Conservation (phyloP, 1,140 invertebrate species). For the Drosophila ficusphila region DNA sequence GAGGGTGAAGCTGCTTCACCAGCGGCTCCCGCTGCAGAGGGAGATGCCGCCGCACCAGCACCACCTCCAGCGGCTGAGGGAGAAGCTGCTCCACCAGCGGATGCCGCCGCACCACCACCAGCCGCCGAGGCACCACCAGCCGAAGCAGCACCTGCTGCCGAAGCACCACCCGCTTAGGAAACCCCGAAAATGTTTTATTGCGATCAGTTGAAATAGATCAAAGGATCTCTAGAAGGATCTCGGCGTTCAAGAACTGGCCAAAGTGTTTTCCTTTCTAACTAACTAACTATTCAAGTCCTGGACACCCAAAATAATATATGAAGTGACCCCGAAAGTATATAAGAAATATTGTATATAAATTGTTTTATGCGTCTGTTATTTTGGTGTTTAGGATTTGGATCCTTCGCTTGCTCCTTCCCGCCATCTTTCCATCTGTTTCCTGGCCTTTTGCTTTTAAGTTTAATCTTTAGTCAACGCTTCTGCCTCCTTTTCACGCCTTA, state of each 20-base stretch:
- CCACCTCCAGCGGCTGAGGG: constrained; percentile 71
- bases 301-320: not conserved
- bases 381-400: constrained; percentile 4
- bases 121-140: constrained; percentile 10
- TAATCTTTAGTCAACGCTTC: constrained; percentile 55
- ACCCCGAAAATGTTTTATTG: constrained; percentile 20
- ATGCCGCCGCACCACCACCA: constrained; percentile 22
- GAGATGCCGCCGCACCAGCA: constrained; percentile 52
- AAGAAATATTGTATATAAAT: not conserved
- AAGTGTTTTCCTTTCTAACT: constrained; percentile 61
- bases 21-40: constrained; percentile 63
- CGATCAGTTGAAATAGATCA: constrained; percentile 48
- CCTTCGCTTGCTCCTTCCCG: constrained; percentile 10
- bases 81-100: constrained; percentile 75
- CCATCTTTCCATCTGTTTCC: constrained; percentile 3
- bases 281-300: constrained; percentile 46
- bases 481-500: constrained; percentile 47
- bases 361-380: not conserved
- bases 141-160: constrained; percentile 31
- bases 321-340: constrained; percentile 3
- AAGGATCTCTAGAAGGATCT: constrained; percentile 55
- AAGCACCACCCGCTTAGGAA: constrained; percentile 56
- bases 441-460: constrained; percentile 12
- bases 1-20: constrained; percentile 63
- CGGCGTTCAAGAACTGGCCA: constrained; percentile 53